phyloP scores from a whole-genome alignment of 2,888 invertebrate genomes.

The Plebejus anna region DNA sequence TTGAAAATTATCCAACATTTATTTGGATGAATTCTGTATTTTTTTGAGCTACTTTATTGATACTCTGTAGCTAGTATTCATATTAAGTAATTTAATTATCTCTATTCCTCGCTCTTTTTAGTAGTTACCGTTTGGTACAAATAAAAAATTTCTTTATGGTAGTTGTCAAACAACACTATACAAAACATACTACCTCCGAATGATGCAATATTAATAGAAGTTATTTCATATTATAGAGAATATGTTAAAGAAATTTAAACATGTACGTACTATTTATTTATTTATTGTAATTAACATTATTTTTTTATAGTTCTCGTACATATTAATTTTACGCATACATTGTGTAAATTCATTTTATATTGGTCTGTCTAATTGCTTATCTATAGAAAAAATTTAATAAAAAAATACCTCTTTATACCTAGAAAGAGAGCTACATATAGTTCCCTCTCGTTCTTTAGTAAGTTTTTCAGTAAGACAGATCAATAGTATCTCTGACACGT shows the following conservation, averaged over 20 bases:
- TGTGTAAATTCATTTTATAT: neutral
- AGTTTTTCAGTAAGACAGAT: neutral
- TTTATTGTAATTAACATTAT: conserved; percentile 12
- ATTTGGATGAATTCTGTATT: neutral
- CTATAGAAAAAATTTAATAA: neutral
- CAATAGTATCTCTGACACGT: neutral
- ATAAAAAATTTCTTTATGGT: neutral
- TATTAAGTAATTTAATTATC: neutral
- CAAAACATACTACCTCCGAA: neutral
- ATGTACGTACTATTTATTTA: conserved; percentile 23
- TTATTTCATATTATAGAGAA: conserved; percentile 24
- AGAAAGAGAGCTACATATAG: neutral
- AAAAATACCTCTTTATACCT: neutral
- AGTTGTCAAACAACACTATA: neutral
- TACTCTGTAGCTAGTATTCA: neutral
- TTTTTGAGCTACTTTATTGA: neutral
- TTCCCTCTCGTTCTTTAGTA: neutral
- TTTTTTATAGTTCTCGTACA: conserved; percentile 5
- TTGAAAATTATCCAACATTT: neutral
- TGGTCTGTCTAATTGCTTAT: neutral
- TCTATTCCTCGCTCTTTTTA: neutral
- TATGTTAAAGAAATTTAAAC: conserved; percentile 22
- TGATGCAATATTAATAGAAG: neutral
- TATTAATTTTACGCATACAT: conserved; percentile 27
- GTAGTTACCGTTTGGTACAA: neutral